Base-by-base conservation (phyloP, 2,113 vertebrate species). In the Zootoca vivipara region DNA sequence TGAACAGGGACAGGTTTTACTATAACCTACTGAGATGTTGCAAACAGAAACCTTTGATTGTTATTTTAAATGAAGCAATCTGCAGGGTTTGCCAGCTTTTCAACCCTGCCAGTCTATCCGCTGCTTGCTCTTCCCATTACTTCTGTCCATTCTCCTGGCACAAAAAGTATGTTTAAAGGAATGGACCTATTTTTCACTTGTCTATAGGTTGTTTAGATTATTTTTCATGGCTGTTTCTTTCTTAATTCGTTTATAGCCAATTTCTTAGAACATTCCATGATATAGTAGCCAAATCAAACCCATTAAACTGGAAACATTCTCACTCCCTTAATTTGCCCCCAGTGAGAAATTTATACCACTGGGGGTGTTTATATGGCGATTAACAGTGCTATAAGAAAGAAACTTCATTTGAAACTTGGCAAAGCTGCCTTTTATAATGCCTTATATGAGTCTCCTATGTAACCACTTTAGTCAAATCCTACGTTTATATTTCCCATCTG, bases 391-490 rank as follows among this genome's bases (percentile, higher is more conserved):
- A 75, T 24, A 89, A 89, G 86, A 87, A 78, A 67, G 78, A 89
- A 70, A 67, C 70, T 85, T 89, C 79, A 67, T 85, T 75, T 81
- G 78, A 28, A 81, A 81, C 70, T 89, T 85, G 69, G 78, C 88
- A 85, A 80, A 75, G 24, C 40, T 85, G 78, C 40, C 22, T 80
- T 85, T 73, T 85, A 64, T 38, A 85, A 58, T 69, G 52, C 26
- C 64, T 93, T 92, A 89, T 87, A 5, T 82, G 90, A 69, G 8
- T 81, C 78, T 87, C 90, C 87, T 90, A 46, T 65, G 62, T 79
- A 87, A 22, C 7, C 35, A 62, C 22, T 40, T 84, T 83, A 87
- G 79, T 89, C 74, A 65, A 89, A 73, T 88, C 15, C 40, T 87
- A 73, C 65, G 42, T 65, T 86, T 67, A n/a, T 35, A 85, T 16